phyloP scores from a whole-genome alignment of 2,888 invertebrate genomes.

The Teinopalpus imperialis region DNA sequence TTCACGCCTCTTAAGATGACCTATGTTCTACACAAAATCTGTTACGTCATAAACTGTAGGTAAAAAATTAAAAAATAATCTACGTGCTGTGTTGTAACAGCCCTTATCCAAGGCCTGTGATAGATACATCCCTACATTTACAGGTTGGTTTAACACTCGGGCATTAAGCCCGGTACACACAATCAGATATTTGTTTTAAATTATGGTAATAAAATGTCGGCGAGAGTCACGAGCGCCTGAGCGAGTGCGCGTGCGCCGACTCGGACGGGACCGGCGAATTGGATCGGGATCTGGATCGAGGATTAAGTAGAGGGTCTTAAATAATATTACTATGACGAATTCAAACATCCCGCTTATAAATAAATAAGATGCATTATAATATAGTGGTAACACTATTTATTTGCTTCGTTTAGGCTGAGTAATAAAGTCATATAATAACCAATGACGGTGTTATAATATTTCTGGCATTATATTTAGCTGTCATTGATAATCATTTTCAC shows the following conservation, averaged over 20 bases:
- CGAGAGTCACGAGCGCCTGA: conserved; percentile 75
- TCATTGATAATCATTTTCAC: no score
- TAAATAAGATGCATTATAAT: no score
- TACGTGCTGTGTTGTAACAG: background rate
- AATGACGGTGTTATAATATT: no score
- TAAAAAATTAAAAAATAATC: no score
- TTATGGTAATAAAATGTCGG: conserved; percentile 83
- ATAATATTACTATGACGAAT: conserved; percentile 28
- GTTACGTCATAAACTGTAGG: no score
- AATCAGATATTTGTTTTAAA: conserved; percentile 84
- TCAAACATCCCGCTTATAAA: conserved; percentile 34
- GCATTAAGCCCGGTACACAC: conserved; percentile 76
- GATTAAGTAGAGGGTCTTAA: conserved; percentile 28
- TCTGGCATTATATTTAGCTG: no score
- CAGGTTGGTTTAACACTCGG: conserved; percentile 71
- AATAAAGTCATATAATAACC: no score
- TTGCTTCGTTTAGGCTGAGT: no score
- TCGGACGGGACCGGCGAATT: conserved; percentile 56
- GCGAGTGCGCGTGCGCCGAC: conserved; percentile 58
- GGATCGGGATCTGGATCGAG: conserved; percentile 54
- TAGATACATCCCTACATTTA: conserved; percentile 56
- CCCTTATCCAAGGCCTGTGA: conserved; percentile 1
- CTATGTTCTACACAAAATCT: no score
- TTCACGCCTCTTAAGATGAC: no score
- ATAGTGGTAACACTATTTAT: no score